These are phyloP conservation scores for Reticulitermes speratus DNA, from an alignment of 1,140 invertebrate genomes.

Conservation along the genomic window DNA sequence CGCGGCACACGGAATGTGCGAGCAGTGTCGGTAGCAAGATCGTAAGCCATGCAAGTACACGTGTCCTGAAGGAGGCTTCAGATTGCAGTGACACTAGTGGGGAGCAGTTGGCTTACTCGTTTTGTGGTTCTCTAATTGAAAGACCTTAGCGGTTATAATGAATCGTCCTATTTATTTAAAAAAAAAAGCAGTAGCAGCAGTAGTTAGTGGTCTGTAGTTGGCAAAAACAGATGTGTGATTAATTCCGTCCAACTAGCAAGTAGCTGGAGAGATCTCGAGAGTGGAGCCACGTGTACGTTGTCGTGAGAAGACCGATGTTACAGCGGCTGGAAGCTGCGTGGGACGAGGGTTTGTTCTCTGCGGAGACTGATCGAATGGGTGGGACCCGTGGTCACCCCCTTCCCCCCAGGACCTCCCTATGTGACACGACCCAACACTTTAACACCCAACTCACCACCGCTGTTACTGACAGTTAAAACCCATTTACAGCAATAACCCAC, in stretches of 20 bases:
- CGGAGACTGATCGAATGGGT: constrained; percentile 4
- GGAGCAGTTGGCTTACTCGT: background rate
- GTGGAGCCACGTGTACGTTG: constrained; percentile 9
- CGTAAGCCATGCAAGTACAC: background rate
- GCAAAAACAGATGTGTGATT: constrained; percentile 2
- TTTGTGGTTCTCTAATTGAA: background rate
- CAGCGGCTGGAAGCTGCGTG: background rate
- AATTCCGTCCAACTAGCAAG: background rate
- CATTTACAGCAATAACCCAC: constrained; percentile 15
- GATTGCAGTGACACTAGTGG: background rate
- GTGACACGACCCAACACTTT: constrained; percentile 21
- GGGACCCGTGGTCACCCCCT: constrained; percentile 6
- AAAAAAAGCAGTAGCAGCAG: background rate
- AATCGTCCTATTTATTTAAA: background rate
- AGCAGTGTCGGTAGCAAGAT: no score
- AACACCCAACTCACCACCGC: constrained; percentile 19
- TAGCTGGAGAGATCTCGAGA: background rate
- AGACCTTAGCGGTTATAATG: background rate
- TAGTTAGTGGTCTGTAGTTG: background rate
- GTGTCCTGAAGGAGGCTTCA: background rate
- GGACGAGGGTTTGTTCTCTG: background rate
- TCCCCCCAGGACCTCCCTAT: background rate
- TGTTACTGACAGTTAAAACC: constrained; percentile 27
- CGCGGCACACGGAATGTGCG: no score
- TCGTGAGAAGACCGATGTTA: background rate